Conservation (phyloP, 1,140 invertebrate species). For the Chrysomallon squamiferum region DNA sequence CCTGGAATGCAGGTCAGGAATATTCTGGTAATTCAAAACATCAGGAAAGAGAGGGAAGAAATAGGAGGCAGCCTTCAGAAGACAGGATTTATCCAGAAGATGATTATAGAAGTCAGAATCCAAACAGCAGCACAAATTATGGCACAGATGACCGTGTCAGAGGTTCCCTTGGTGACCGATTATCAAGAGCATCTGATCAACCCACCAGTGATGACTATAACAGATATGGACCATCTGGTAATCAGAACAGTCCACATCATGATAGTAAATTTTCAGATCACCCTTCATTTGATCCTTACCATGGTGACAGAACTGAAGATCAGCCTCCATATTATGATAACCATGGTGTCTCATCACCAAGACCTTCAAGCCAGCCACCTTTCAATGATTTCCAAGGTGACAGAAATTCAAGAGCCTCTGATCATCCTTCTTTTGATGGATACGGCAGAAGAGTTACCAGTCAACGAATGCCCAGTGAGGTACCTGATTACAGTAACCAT, state of each 20-base stretch:
- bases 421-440: background rate
- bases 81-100: too few relatives aligned
- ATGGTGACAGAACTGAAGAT: too few relatives aligned
- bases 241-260: background rate
- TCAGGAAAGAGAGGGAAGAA: too few relatives aligned
- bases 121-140: background rate
- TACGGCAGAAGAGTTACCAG: background rate
- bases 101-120: too few relatives aligned
- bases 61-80: too few relatives aligned
- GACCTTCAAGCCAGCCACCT: background rate
- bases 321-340: constrained; percentile 1
- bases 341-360: background rate
- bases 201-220: background rate
- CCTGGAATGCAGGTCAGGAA: too few relatives aligned
- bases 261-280: background rate
- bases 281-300: background rate
- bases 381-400: background rate
- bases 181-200: background rate
- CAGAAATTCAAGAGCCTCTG: background rate
- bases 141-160: background rate
- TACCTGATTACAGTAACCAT: constrained; percentile 1
- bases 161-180: background rate
- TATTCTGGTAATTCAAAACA: too few relatives aligned
- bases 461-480: too few relatives aligned
- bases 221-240: background rate